These are phyloP conservation scores for Platysternon megacephalum DNA, from an alignment of 2,113 vertebrate genomes.

Conservation along the genomic window DNA sequence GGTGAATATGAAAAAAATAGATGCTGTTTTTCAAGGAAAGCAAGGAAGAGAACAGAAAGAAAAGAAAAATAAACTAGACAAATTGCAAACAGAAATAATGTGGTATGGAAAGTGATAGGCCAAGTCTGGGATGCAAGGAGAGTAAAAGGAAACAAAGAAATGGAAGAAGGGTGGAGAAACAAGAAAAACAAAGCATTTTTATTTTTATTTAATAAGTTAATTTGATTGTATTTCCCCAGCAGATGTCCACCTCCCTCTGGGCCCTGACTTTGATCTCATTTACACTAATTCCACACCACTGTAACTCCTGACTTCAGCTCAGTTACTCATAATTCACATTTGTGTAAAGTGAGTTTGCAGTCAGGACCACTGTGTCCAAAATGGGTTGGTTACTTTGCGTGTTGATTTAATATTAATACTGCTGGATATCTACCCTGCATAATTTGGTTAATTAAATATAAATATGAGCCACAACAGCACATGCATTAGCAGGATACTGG, in stretches of 20 bases:
- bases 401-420: background rate
- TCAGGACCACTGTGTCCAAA: background rate
- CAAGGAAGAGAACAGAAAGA: background rate
- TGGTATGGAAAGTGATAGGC: background rate
- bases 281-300: background rate
- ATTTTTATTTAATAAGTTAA: background rate
- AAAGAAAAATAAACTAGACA: background rate
- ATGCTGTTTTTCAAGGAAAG: no score
- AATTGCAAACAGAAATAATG: background rate
- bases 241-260: background rate
- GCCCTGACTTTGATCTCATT: background rate
- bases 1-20: no score
- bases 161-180: background rate
- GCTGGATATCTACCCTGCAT: background rate
- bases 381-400: accelerated
- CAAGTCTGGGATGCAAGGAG: background rate
- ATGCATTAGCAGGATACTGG: background rate
- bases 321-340: background rate
- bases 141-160: no score
- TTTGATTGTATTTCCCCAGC: background rate
- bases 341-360: background rate
- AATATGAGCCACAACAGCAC: background rate
- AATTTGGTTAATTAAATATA: background rate
- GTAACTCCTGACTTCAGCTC: background rate
- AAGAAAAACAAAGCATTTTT: background rate